These are phyloP conservation scores for Imbricaverruca yamaguchii DNA, from an alignment of 2,888 invertebrate genomes.

Conservation along the genomic window DNA sequence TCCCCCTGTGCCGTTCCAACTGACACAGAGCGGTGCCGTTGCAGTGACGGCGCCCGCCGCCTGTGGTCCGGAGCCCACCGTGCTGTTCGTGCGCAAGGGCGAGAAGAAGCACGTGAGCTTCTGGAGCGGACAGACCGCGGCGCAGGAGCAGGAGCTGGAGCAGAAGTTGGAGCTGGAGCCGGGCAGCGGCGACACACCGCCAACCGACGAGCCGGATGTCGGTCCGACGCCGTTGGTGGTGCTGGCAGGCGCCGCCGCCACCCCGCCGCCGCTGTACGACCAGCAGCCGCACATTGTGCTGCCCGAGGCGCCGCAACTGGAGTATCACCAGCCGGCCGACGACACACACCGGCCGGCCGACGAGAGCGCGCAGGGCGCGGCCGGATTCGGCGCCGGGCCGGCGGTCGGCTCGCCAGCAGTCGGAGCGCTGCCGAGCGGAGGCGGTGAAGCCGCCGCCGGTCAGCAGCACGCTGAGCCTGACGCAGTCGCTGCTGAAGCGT, in stretches of 20 bases:
- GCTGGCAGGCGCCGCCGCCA: not conserved
- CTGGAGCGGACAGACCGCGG: not conserved
- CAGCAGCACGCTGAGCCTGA: too few relatives aligned
- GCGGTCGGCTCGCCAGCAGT: too few relatives aligned
- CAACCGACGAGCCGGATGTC: not conserved
- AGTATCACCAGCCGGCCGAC: not conserved
- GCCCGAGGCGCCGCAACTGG: not conserved
- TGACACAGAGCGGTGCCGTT: not conserved
- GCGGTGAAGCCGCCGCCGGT: too few relatives aligned
- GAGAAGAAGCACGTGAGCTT: not conserved
- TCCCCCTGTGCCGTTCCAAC: too few relatives aligned
- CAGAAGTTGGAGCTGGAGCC: not conserved
- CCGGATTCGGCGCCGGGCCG: too few relatives aligned
- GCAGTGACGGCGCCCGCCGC: not conserved
- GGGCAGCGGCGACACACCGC: not conserved
- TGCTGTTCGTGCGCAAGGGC: not conserved
- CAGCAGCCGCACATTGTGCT: conserved; percentile 6
- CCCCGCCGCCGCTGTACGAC: not conserved
- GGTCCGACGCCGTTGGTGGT: not conserved
- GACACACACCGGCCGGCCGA: too few relatives aligned
- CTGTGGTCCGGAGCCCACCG: not conserved
- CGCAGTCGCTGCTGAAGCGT: too few relatives aligned
- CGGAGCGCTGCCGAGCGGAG: too few relatives aligned
- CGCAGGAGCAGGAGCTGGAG: not conserved
- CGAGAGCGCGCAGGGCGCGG: too few relatives aligned